phyloP scores from a whole-genome alignment of 2,113 vertebrate species.

The Phainopepla nitens region DNA sequence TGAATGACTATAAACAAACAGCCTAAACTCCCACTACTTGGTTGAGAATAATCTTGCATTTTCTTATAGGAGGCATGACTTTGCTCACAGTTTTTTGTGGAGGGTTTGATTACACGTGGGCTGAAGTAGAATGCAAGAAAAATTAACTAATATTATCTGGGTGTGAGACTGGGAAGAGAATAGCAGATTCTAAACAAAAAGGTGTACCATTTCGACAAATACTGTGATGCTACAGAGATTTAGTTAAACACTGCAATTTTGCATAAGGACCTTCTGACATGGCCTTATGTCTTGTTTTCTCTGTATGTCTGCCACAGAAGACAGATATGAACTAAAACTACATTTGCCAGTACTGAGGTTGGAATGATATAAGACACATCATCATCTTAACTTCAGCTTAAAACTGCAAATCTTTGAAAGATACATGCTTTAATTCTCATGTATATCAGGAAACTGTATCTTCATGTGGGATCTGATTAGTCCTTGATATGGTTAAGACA shows the following conservation, averaged over 20 bases:
- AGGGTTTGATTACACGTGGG: not conserved
- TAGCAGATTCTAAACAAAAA: not conserved
- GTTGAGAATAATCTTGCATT: not conserved
- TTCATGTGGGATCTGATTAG: not conserved
- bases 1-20: not conserved
- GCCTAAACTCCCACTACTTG: not conserved
- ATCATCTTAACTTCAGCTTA: not conserved
- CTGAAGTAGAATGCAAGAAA: not conserved
- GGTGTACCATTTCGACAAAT: not conserved
- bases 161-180: not conserved
- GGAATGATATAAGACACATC: not conserved
- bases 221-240: not conserved
- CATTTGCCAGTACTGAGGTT: not conserved
- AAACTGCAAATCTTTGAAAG: not conserved
- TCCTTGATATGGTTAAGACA: not conserved
- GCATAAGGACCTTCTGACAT: not conserved
- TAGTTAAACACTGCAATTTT: not conserved
- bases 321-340: not conserved
- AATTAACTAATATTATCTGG: not conserved
- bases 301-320: not conserved
- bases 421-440: not conserved
- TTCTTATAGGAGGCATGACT: not conserved
- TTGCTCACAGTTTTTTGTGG: not conserved
- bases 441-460: not conserved
- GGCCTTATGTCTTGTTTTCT: not conserved